Base-by-base conservation (phyloP, 2,888 invertebrate genomes). In the Harmothoe impar region DNA sequence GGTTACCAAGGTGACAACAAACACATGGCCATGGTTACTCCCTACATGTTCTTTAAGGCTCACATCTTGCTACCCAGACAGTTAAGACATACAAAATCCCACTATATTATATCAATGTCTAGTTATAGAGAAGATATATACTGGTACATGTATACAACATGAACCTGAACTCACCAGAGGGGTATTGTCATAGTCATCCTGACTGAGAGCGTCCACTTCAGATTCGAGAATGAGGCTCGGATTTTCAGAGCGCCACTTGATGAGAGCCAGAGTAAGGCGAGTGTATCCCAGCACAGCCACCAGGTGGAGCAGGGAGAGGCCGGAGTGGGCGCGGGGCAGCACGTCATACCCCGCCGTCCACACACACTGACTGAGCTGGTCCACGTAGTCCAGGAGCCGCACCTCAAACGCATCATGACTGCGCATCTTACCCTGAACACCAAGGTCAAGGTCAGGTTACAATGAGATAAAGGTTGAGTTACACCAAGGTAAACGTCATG, bases 281-380 rank as follows among this genome's bases (percentile, higher is more conserved):
- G 98, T 97, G 94, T 98, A 99, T 1, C 99, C 99, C 89, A 99
- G 96, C 23, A 98, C 98, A 15, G 99, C 98, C 54, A 98, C 98
- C 93, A 99, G 96, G 90, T 93, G 93, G 54, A 93, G 91, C 89
- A 93, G 88, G 0, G 92, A 78, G 62, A 92, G 89, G n/a, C 81
- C 77, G 25, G 77, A 77, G 7, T 25, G 29, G 17, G 90, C 54
- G 0, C 77, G 33, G 7, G 56, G 81, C 54, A 84, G 31, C 29
- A 84, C 29, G 56, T 90, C 78, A 20, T 81, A 81, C 0, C 81
- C 78, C 85, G 23, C 29, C 25, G 33, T 25, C 98, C 98, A 96
- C 94, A 97, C 95, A 94, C 96, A 96, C 92, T 96, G 96, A 93
- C 97, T 97, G 95, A 98, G 96, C 90, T 97, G 97, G 95, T 98